These are phyloP conservation scores for Spodoptera litura DNA, from an alignment of 1,140 invertebrate genomes.

Conservation along the genomic window DNA sequence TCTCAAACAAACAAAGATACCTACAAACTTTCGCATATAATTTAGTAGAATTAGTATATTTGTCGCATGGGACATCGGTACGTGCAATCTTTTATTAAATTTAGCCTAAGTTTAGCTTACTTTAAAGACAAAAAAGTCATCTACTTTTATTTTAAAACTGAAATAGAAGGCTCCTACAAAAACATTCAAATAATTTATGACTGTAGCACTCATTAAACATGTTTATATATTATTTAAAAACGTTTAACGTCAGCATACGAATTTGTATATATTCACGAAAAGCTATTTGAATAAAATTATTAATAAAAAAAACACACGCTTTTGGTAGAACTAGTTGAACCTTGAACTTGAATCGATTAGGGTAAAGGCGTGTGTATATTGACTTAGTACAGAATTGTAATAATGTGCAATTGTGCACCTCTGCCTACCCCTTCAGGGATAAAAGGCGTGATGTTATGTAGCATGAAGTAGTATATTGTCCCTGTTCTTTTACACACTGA, in stretches of 20 bases:
- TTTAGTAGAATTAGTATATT: too few relatives aligned
- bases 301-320: slow-evolving; percentile 14
- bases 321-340: neutral
- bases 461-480: too few relatives aligned
- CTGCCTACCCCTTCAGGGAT: too few relatives aligned
- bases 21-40: too few relatives aligned
- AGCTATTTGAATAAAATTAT: slow-evolving; percentile 21
- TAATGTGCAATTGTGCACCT: too few relatives aligned
- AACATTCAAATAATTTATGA: slow-evolving; percentile 8
- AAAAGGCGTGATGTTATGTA: too few relatives aligned
- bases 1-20: too few relatives aligned
- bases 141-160: neutral
- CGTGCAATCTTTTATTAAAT: too few relatives aligned
- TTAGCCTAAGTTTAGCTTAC: too few relatives aligned
- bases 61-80: too few relatives aligned
- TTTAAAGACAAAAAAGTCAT: neutral
- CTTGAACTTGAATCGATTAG: slow-evolving; percentile 21
- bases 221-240: slow-evolving; percentile 19
- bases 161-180: neutral
- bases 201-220: neutral
- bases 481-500: too few relatives aligned
- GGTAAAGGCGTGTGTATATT: neutral
- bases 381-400: too few relatives aligned
- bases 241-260: neutral
- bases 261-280: slow-evolving; percentile 14